Evolutionary conservation across 2,797 vertebrate genomes (phyloP).

Genomic region (Poecilia picta): DNA sequence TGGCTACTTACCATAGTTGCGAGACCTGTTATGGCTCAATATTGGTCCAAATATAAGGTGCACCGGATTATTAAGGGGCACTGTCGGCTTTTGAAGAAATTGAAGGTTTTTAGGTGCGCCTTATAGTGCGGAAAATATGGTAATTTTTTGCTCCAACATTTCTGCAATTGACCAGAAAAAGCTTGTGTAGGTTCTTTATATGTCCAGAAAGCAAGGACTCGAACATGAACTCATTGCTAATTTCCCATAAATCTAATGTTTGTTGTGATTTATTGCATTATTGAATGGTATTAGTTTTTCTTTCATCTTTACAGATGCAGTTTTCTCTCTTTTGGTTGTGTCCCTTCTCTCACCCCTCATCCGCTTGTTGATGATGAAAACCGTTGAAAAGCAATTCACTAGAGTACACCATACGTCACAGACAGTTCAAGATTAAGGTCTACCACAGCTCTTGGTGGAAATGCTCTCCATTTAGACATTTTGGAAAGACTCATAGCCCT

Average conservation of each 20-base stretch:
- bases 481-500: neutral
- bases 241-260: constrained; percentile 3
- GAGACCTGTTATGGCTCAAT: no score
- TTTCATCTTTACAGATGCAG: constrained; percentile 10
- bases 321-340: neutral
- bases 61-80: no score
- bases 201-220: neutral
- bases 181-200: constrained; percentile 6
- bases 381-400: constrained; percentile 18
- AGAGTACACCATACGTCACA: neutral
- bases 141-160: neutral
- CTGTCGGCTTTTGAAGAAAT: no score
- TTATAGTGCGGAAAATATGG: no score
- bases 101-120: no score
- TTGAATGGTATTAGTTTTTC: constrained; percentile 9
- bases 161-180: neutral
- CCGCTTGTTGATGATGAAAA: constrained; percentile 19
- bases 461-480: neutral
- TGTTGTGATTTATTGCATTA: constrained; percentile 5
- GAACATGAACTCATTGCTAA: neutral
- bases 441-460: constrained; percentile 1
- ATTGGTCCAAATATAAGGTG: no score
- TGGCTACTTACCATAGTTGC: no score
- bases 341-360: constrained; percentile 10
- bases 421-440: constrained; percentile 9